phyloP scores from a whole-genome alignment of 1,140 invertebrate genomes.

The Scaptomyza hsui region DNA sequence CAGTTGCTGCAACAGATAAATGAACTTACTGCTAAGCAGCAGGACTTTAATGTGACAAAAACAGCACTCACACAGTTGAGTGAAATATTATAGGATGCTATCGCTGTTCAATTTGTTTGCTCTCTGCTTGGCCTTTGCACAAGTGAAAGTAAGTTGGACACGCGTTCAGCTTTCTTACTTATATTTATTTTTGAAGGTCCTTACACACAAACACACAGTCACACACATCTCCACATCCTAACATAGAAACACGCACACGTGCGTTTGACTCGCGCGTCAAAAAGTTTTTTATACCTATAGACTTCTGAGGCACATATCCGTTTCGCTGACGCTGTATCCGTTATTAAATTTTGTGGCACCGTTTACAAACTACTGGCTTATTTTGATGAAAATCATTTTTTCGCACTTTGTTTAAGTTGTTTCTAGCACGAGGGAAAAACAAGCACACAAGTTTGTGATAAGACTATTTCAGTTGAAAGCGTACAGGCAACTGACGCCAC shows the following conservation, averaged over 20 bases:
- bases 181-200: conserved; percentile 68
- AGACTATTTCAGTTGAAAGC: conserved; percentile 6
- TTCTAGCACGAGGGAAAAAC: conserved; percentile 59
- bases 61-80: conserved; percentile 16
- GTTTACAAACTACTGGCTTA: conserved; percentile 3
- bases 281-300: conserved; percentile 24
- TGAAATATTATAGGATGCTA: conserved; percentile 6
- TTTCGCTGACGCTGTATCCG: conserved; percentile 46
- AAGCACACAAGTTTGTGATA: conserved; percentile 29
- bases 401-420: conserved; percentile 26
- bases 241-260: conserved; percentile 9
- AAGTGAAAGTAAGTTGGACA: conserved; percentile 70
- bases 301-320: conserved; percentile 62
- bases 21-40: conserved; percentile 11
- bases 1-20: conserved; percentile 27
- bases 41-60: conserved; percentile 11
- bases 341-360: conserved; percentile 28
- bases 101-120: conserved; percentile 2
- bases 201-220: conserved; percentile 27
- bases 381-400: conserved; percentile 8
- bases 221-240: too few relatives aligned
- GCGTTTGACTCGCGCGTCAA: conserved; percentile 28
- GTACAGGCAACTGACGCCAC: conserved; percentile 52
- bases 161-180: conserved; percentile 67
- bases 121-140: conserved; percentile 29